These are phyloP conservation scores for Chiloscyllium plagiosum DNA, from an alignment of 2,113 vertebrate genomes.

Conservation along the genomic window DNA sequence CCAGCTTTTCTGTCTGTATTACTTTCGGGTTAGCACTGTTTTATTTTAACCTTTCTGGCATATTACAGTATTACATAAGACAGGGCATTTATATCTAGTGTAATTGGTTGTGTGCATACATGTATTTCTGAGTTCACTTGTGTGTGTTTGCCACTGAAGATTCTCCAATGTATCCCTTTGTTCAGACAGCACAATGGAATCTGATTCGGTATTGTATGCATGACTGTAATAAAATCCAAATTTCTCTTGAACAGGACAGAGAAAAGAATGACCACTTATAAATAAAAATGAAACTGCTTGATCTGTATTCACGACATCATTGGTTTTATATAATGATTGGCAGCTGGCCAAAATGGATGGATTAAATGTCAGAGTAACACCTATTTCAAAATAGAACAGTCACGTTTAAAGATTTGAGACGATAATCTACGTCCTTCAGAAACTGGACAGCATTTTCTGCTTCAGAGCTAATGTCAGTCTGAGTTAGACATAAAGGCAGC, in stretches of 20 bases:
- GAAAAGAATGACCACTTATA: not conserved
- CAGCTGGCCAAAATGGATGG: not conserved
- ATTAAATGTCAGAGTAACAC: not conserved
- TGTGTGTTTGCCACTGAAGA: not conserved
- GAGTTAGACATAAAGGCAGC: not conserved
- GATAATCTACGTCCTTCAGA: not conserved
- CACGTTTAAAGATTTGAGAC: not conserved
- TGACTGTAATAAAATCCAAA: not conserved
- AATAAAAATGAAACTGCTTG: not conserved
- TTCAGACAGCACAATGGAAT: not conserved
- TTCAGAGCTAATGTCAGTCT: conserved; percentile 11
- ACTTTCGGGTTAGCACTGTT: too few species aligned
- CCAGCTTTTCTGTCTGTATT: too few species aligned
- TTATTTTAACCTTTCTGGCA: too few species aligned
- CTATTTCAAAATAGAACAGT: not conserved
- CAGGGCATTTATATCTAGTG: not conserved
- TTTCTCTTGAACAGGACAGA: not conserved
- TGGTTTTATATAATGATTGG: not conserved
- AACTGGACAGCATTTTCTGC: not conserved
- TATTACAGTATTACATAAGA: not conserved
- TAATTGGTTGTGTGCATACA: not conserved
- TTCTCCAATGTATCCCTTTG: not conserved
- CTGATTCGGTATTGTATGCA: not conserved
- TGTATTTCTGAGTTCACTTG: not conserved
- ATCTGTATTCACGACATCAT: not conserved